These are phyloP conservation scores for Eurystomus gularis DNA, from an alignment of 2,113 vertebrate genomes.

Conservation along the genomic window DNA sequence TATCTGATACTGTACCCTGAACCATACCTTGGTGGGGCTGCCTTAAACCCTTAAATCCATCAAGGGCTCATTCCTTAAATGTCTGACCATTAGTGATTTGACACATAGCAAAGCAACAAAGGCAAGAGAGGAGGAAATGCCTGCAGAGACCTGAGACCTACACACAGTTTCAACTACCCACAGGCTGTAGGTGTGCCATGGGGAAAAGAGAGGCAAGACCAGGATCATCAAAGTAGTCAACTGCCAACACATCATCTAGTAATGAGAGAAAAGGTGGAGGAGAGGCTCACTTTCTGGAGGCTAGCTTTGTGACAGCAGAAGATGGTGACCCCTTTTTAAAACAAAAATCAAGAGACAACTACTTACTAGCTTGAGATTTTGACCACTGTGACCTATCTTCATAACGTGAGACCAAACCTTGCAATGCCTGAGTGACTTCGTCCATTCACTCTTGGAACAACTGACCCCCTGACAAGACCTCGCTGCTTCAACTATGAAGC, in stretches of 20 bases:
- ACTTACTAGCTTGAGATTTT: not conserved
- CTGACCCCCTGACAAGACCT: not conserved
- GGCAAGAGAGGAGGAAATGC: not conserved
- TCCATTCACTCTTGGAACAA: not conserved
- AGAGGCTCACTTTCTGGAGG: not conserved
- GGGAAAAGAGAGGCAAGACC: not conserved
- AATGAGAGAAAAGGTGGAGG: not conserved
- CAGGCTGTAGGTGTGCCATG: not conserved
- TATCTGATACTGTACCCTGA: not conserved
- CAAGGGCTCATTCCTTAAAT: not conserved
- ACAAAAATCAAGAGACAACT: not conserved
- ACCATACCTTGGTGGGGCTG: fast-evolving
- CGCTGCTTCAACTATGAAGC: not conserved
- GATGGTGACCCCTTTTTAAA: not conserved
- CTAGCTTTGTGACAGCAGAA: not conserved
- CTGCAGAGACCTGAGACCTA: not conserved
- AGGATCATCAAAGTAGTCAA: not conserved
- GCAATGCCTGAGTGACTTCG: not conserved
- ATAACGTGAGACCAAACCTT: not conserved
- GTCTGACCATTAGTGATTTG: not conserved
- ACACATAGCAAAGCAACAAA: not conserved
- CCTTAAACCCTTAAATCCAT: not conserved
- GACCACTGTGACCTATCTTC: not conserved
- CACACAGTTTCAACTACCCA: not conserved
- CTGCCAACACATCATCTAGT: not conserved